Evolutionary conservation across 2,113 vertebrate genomes (phyloP).

Genomic region (Lota lota): DNA sequence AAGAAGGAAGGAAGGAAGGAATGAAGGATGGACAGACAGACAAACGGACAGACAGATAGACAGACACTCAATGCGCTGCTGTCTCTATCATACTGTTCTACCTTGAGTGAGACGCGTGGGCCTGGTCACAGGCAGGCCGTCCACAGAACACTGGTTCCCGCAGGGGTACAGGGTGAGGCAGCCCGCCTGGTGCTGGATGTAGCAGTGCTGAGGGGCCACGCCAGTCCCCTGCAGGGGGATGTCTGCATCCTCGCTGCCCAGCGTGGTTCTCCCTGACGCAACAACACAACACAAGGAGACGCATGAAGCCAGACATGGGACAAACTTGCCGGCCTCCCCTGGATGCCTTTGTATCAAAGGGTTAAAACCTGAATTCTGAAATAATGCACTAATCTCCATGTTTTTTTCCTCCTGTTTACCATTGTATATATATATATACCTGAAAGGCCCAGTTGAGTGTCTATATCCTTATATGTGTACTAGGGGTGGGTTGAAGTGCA

Average conservation of each 20-base stretch:
- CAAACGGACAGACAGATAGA: too few relatives aligned
- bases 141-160: slow-evolving; percentile 83
- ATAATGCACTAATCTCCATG: too few relatives aligned
- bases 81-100: slow-evolving; percentile 42
- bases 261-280: slow-evolving; percentile 81
- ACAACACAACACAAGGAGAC: background rate
- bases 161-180: slow-evolving; percentile 87
- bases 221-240: slow-evolving; percentile 84
- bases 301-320: slow-evolving; percentile 28
- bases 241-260: slow-evolving; percentile 82
- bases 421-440: too few relatives aligned
- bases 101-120: slow-evolving; percentile 89
- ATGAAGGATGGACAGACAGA: too few relatives aligned
- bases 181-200: slow-evolving; percentile 84
- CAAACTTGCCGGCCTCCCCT: background rate
- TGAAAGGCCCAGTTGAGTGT: too few relatives aligned
- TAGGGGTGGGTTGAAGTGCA: too few relatives aligned
- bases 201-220: slow-evolving; percentile 84
- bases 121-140: slow-evolving; percentile 76
- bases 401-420: too few relatives aligned
- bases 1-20: too few relatives aligned
- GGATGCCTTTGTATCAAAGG: slow-evolving; percentile 28
- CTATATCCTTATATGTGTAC: too few relatives aligned
- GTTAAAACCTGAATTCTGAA: too few relatives aligned
- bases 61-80: too few relatives aligned